Conservation (phyloP, 2,888 invertebrate genomes). For the Falcaria lacertinaria region DNA sequence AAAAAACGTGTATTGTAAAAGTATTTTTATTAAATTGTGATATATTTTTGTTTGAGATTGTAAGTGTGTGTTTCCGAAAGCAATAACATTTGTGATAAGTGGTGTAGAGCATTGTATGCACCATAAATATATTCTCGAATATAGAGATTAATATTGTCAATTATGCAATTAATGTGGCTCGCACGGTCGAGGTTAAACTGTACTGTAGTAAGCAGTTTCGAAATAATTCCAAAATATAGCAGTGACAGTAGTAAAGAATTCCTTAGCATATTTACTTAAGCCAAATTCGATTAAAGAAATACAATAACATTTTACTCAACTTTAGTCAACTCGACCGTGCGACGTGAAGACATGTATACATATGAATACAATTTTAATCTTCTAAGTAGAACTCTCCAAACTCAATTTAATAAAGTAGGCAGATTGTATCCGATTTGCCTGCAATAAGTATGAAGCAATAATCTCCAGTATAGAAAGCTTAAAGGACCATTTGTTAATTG, state of each 20-base stretch:
- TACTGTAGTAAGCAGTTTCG: not conserved
- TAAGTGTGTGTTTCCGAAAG: slow-evolving; percentile 69
- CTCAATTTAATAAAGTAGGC: slow-evolving; percentile 32
- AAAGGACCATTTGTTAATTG: slow-evolving; percentile 69
- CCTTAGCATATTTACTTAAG: not conserved
- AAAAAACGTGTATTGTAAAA: slow-evolving; percentile 41
- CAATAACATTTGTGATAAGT: slow-evolving; percentile 75
- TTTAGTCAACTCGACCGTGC: slow-evolving; percentile 9
- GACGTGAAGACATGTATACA: slow-evolving; percentile 11
- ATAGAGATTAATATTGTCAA: slow-evolving; percentile 65
- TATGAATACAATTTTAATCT: slow-evolving; percentile 22
- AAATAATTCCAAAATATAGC: slow-evolving; percentile 2
- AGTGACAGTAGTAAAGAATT: not conserved
- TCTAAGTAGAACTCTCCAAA: slow-evolving; percentile 23
- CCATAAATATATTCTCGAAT: slow-evolving; percentile 43
- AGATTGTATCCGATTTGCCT: slow-evolving; percentile 34
- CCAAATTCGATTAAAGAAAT: not conserved
- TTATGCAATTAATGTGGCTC: slow-evolving; percentile 43
- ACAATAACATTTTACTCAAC: slow-evolving; percentile 4
- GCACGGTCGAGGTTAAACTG: slow-evolving; percentile 30
- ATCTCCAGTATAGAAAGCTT: slow-evolving; percentile 63
- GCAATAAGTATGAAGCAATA: slow-evolving; percentile 44
- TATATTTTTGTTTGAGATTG: slow-evolving; percentile 63
- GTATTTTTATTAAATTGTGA: slow-evolving; percentile 70
- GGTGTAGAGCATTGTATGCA: slow-evolving; percentile 55